These are phyloP conservation scores for Calliphora vicina DNA, from an alignment of 1,140 invertebrate species.

Conservation along the genomic window DNA sequence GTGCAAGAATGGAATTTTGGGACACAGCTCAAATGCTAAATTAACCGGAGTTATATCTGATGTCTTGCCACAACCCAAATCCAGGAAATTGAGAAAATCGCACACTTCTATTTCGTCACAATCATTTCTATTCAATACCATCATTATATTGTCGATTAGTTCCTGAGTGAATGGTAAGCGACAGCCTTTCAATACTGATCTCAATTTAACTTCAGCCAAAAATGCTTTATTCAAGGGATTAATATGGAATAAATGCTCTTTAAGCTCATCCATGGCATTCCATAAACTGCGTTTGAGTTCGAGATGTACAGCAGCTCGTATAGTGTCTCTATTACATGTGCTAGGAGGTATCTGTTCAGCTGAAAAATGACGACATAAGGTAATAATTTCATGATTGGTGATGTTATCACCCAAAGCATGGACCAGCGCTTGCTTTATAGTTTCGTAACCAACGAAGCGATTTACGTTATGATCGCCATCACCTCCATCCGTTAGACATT, in stretches of 20 bases:
- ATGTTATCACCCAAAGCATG: conserved; percentile 71
- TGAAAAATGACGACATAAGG: conserved; percentile 72
- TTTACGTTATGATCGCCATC: conserved; percentile 43
- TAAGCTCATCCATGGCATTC: conserved; percentile 72
- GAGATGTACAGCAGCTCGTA: conserved; percentile 71
- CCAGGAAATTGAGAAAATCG: conserved; percentile 58
- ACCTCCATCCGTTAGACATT: conserved; percentile 68
- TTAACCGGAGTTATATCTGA: conserved; percentile 58
- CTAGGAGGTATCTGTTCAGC: conserved; percentile 63
- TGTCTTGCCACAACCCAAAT: conserved; percentile 49
- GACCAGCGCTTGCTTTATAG: conserved; percentile 69
- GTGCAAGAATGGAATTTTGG: conserved; percentile 57
- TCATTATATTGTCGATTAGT: conserved; percentile 73
- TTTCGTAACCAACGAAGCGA: conserved; percentile 61
- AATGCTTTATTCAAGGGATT: conserved; percentile 69
- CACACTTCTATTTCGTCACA: conserved; percentile 67
- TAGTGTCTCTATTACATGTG: conserved; percentile 62
- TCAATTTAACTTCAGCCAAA: conserved; percentile 66
- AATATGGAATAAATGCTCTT: conserved; percentile 71
- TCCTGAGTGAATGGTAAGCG: conserved; percentile 72
- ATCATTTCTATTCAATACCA: conserved; percentile 70
- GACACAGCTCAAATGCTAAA: conserved; percentile 58
- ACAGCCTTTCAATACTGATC: conserved; percentile 71
- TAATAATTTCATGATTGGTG: conserved; percentile 80
- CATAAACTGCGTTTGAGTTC: conserved; percentile 74